Percentiles rank a stretch among this genome's conserved stretches.
Evolutionary conservation across 2,113 vertebrate species (phyloP).

Genomic region (Macroglossus sobrinus): DNA sequence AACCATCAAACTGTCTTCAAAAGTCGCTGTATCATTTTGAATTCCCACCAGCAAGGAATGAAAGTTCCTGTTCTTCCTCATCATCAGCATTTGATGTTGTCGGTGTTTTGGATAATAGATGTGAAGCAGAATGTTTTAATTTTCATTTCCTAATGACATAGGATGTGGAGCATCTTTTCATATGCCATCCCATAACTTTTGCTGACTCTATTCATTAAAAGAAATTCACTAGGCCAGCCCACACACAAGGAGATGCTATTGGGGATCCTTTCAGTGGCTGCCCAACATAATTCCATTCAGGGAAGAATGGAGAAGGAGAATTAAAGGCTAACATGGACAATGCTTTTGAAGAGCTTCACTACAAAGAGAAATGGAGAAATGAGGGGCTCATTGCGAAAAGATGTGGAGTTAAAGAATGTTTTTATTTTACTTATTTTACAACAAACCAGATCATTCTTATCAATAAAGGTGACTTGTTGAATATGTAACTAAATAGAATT

Average conservation of each 20-base stretch:
- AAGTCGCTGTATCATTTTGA: background rate
- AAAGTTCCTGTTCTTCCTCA: background rate
- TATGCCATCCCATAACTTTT: background rate
- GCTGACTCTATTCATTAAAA: background rate
- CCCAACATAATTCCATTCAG: background rate
- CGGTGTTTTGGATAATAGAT: background rate
- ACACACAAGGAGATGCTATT: background rate
- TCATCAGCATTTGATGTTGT: background rate
- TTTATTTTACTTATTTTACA: background rate
- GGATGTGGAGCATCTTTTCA: background rate
- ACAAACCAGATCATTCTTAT: background rate
- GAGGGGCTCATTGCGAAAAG: background rate
- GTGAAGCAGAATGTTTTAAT: background rate
- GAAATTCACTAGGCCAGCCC: background rate
- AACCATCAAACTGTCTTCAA: background rate
- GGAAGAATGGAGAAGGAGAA: background rate
- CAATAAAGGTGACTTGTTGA: background rate
- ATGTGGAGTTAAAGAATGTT: background rate
- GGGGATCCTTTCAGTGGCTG: background rate
- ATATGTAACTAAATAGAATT: background rate
- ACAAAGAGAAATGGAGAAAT: slow-evolving; percentile 7
- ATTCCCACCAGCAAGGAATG: background rate
- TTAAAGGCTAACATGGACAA: background rate
- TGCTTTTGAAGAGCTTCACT: background rate
- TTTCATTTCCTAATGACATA: background rate